phyloP scores from a whole-genome alignment of 2,888 invertebrate genomes.

The Chorisops tibialis region DNA sequence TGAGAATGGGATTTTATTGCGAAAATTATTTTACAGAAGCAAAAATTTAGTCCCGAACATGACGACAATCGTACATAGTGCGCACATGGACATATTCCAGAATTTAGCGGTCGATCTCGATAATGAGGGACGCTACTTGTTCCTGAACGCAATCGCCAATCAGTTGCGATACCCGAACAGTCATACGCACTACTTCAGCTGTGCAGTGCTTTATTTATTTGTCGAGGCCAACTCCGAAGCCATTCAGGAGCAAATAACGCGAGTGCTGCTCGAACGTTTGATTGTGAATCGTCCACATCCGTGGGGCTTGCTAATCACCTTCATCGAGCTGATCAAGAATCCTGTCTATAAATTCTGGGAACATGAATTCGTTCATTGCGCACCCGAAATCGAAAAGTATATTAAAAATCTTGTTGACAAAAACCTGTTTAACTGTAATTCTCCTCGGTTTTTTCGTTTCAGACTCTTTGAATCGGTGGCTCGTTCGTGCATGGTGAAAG shows the following conservation, averaged over 20 bases:
- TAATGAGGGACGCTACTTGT: constrained; percentile 92
- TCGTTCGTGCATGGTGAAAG: constrained; percentile 89
- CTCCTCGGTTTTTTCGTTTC: constrained; percentile 38
- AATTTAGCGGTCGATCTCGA: constrained; percentile 97
- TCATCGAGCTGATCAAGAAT: constrained; percentile 98
- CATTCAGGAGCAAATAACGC: constrained; percentile 96
- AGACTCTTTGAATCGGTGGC: constrained; percentile 96
- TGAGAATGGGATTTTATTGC: background rate
- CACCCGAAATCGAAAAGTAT: constrained; percentile 98
- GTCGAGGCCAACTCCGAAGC: constrained; percentile 96
- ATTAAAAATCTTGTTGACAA: constrained; percentile 41
- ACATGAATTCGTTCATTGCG: constrained; percentile 99
- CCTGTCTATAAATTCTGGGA: constrained; percentile 98
- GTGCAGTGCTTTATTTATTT: constrained; percentile 93
- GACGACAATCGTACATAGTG: constrained; percentile 96
- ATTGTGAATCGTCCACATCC: constrained; percentile 99
- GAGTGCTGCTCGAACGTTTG: constrained; percentile 91
- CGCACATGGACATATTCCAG: constrained; percentile 99
- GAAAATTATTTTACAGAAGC: constrained; percentile 54
- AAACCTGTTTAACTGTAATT: background rate
- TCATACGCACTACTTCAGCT: constrained; percentile 99
- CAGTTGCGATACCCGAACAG: constrained; percentile 98
- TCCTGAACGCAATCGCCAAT: constrained; percentile 98
- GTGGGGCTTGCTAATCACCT: constrained; percentile 98
- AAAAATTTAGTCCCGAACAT: constrained; percentile 92